Evolutionary conservation across 2,888 invertebrate genomes (phyloP).

Genomic region (Galeruca laticollis): DNA sequence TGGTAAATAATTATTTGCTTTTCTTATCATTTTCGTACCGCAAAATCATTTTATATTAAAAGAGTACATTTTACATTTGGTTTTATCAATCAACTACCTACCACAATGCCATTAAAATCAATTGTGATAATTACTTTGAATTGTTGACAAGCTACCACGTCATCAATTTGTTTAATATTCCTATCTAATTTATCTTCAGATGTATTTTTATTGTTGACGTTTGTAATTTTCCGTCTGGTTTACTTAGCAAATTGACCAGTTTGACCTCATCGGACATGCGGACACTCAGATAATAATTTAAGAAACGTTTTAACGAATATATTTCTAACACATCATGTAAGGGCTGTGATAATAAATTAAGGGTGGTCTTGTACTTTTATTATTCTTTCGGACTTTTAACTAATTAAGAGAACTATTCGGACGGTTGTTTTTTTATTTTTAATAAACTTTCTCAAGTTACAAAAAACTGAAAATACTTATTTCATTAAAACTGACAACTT

Average conservation of each 20-base stretch:
- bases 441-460: no score
- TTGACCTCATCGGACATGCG: constrained; percentile 3
- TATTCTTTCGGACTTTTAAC: no score
- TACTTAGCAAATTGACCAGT: constrained; percentile 12
- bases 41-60: background rate
- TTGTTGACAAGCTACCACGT: constrained; percentile 10
- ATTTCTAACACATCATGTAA: no score
- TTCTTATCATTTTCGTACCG: background rate
- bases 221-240: constrained; percentile 16
- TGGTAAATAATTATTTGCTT: background rate
- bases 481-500: no score
- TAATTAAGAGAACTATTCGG: no score
- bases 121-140: constrained; percentile 8
- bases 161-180: constrained; percentile 6
- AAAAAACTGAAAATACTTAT: no score
- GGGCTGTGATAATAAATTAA: no score
- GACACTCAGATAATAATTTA: background rate
- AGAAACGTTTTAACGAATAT: background rate
- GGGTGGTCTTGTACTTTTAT: no score
- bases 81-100: background rate
- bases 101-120: constrained; percentile 8
- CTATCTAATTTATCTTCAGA: constrained; percentile 11
- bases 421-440: no score
- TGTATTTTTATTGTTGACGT: constrained; percentile 5
- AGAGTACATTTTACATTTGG: background rate